These are phyloP conservation scores for Eupithecia pulchellata DNA, from an alignment of 2,888 invertebrate genomes.

Conservation along the genomic window DNA sequence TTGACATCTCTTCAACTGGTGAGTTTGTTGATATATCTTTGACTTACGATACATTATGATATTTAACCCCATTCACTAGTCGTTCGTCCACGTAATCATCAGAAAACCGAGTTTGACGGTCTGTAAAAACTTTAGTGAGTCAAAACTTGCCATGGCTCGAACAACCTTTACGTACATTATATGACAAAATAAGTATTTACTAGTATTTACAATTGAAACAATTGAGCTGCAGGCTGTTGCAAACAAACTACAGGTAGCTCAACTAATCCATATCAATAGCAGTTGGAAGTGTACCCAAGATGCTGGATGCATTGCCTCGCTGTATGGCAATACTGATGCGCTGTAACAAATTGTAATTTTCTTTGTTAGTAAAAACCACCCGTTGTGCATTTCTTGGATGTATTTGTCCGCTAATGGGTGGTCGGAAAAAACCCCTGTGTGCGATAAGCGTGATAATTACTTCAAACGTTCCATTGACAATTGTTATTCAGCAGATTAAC, in stretches of 20 bases:
- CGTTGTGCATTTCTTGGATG: background rate
- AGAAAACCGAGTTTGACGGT: background rate
- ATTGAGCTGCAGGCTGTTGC: too few species aligned
- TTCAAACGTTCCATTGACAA: background rate
- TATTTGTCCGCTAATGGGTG: background rate
- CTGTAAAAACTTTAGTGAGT: background rate
- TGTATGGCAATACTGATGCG: too few species aligned
- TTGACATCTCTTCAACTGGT: slow-evolving; percentile 94
- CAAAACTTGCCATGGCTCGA: background rate
- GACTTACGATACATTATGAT: too few species aligned
- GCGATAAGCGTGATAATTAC: background rate
- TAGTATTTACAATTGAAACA: too few species aligned
- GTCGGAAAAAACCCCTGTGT: background rate
- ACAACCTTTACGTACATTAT: too few species aligned
- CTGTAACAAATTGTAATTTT: too few species aligned
- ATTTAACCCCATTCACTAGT: too few species aligned
- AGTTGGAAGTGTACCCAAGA: too few species aligned
- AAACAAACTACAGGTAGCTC: too few species aligned
- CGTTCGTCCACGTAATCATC: background rate
- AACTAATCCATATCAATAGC: too few species aligned
- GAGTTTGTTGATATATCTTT: slow-evolving; percentile 44
- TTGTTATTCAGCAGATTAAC: background rate
- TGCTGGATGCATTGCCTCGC: too few species aligned
- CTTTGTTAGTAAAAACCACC: background rate
- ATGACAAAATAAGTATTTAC: too few species aligned